Base-by-base conservation (phyloP, 2,113 vertebrate species). In the Bufo gargarizans region DNA sequence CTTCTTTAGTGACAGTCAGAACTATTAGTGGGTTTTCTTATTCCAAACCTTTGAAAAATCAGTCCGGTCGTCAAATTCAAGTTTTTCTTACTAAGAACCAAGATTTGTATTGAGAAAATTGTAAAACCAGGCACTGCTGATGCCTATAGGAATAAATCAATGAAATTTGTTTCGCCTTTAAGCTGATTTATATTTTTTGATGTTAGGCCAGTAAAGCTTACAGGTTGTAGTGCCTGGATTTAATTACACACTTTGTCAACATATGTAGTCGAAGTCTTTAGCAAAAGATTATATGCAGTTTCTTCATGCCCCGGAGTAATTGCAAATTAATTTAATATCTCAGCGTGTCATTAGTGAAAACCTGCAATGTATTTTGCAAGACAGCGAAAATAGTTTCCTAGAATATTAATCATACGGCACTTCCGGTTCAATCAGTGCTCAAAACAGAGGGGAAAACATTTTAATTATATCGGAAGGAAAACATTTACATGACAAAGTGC, bases 401-500 rank as follows among this genome's bases (percentile, higher is more conserved):
- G 83, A 85, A 85, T 59, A 86, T 77, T 86, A 86, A 86, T 77
- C 13, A 77, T 22, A 49, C 56, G 13, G 16, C 19, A 9, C 8
- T 59, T 55, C 22, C 67, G 56, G 65, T 72, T 71, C 71, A 43
- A 85, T 76, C 10, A 85, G 12, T 7, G n/a, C 17, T 11, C 13
- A 55, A n/a, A 9, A 71, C 82, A n/a, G 50, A 45, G 67, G 43
- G 14, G 22, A 16, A 67, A 85, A 85, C 53, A 45, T 43, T 61
- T 47, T 76, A 76, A 77, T 85, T 85, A 61, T 33, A 77, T n/a
- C 59, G 3, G 4, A 59, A 3, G 43, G 45, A 56, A 61, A 77
- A 77, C 71, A 86, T 77, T 77, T 74, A 77, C 58, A 58, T 76
- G 45, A 50, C 72, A 76, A 76, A 50, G 72, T 47, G 69, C 83